A percentile compares a stretch with the other conserved stretches of the same genome.
Evolutionary conservation across 1,140 invertebrate genomes (phyloP).

Genomic region (Hetaerina americana): DNA sequence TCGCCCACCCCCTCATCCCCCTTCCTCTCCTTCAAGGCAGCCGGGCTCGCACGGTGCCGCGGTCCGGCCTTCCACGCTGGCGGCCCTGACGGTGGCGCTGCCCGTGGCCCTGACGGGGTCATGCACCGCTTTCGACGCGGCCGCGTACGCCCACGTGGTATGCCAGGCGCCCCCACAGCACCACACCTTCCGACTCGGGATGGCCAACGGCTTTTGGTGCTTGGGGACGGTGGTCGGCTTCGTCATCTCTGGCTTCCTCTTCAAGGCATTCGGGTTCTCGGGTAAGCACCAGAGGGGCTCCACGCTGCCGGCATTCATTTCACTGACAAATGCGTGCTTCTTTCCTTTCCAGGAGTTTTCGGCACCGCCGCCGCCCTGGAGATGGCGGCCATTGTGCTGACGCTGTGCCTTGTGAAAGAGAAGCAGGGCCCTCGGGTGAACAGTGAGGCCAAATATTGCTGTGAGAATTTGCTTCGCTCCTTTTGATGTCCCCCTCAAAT

Average conservation of each 20-base stretch:
- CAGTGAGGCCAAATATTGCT: background rate
- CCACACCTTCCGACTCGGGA: background rate
- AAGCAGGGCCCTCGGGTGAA: background rate
- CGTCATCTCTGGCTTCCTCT: background rate
- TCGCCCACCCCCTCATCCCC: background rate
- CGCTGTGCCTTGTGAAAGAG: background rate
- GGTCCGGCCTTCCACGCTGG: background rate
- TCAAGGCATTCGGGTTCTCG: background rate
- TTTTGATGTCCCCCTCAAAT: background rate
- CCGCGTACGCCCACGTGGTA: background rate
- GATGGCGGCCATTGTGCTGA: background rate
- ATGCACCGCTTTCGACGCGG: background rate
- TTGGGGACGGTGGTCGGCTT: background rate
- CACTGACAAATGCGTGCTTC: background rate
- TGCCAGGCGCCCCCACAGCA: background rate
- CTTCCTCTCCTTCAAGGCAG: background rate
- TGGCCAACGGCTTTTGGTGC: constrained; percentile 1
- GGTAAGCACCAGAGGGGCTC: too few relatives aligned
- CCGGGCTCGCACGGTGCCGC: too few relatives aligned
- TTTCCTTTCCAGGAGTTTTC: background rate
- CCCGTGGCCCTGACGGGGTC: background rate
- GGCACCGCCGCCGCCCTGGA: background rate
- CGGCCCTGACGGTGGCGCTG: background rate
- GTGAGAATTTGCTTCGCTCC: too few relatives aligned
- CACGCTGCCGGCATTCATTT: too few relatives aligned